Conservation (phyloP, 2,113 vertebrate species). For the Lagenorhynchus albirostris region DNA sequence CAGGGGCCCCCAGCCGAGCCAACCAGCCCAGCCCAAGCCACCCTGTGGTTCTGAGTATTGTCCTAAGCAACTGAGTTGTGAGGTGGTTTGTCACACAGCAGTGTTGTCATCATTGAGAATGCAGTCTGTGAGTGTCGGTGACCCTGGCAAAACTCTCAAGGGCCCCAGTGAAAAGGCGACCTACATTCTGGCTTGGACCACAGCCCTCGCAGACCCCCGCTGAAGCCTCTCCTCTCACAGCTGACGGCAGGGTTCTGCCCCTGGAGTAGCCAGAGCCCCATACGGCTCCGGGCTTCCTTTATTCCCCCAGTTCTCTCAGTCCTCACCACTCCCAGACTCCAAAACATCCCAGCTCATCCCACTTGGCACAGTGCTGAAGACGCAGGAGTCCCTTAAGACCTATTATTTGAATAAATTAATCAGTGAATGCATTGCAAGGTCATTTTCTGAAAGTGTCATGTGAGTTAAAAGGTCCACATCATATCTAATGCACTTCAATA, state of each 20-base stretch:
- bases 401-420: not conserved
- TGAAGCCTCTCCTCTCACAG: not conserved
- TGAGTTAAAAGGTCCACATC: not conserved
- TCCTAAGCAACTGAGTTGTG: not conserved
- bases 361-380: not conserved
- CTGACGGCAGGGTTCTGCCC: not conserved
- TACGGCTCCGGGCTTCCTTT: not conserved
- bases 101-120: not conserved
- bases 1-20: not conserved
- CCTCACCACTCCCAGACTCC: not conserved
- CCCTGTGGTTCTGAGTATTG: accelerated
- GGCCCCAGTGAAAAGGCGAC: not conserved
- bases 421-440: not conserved
- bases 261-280: not conserved
- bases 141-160: not conserved
- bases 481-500: not conserved
- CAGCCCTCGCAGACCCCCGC: not conserved
- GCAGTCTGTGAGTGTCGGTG: not conserved
- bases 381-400: not conserved
- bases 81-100: not conserved
- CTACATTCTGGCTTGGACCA: not conserved
- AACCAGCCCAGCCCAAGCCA: not conserved
- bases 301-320: not conserved
- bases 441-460: not conserved
- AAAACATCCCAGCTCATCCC: not conserved